phyloP scores from a whole-genome alignment of 2,113 vertebrate species.

The Pelusios castaneus region DNA sequence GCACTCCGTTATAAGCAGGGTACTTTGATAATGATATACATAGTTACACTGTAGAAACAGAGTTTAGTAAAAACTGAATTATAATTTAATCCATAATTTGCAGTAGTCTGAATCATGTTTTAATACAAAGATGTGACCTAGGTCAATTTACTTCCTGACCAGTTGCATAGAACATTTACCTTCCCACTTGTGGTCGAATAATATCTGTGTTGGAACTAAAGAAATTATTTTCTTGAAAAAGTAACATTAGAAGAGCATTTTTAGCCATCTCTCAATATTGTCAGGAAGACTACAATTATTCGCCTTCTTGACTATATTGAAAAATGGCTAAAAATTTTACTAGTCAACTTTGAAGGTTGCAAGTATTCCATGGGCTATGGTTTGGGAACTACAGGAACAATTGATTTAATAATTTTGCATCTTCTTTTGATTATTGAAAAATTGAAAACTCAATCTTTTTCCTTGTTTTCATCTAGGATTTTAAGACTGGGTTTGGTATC shows the following conservation, averaged over 20 bases:
- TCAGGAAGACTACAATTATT: not conserved
- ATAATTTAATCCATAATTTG: not conserved
- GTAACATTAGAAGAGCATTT: not conserved
- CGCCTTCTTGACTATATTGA: too few relatives aligned
- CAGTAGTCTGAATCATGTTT: not conserved
- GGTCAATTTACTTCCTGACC: not conserved
- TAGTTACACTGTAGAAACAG: not conserved
- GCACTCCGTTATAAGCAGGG: not conserved
- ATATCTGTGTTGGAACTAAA: not conserved
- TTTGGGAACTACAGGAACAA: not conserved
- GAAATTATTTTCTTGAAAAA: not conserved
- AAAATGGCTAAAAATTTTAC: too few relatives aligned
- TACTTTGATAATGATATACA: not conserved
- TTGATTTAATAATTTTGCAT: not conserved
- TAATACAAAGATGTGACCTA: not conserved
- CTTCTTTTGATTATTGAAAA: not conserved
- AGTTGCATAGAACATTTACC: not conserved
- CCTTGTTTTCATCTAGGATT: conserved; percentile 83
- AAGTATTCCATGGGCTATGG: not conserved
- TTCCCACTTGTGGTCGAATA: not conserved
- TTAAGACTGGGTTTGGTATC: conserved; percentile 88
- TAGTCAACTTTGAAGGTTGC: not conserved
- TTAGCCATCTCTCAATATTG: not conserved
- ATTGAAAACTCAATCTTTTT: not conserved
- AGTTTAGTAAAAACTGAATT: not conserved